Conservation (phyloP, 2,797 vertebrate genomes). For the Amblyraja radiata region DNA sequence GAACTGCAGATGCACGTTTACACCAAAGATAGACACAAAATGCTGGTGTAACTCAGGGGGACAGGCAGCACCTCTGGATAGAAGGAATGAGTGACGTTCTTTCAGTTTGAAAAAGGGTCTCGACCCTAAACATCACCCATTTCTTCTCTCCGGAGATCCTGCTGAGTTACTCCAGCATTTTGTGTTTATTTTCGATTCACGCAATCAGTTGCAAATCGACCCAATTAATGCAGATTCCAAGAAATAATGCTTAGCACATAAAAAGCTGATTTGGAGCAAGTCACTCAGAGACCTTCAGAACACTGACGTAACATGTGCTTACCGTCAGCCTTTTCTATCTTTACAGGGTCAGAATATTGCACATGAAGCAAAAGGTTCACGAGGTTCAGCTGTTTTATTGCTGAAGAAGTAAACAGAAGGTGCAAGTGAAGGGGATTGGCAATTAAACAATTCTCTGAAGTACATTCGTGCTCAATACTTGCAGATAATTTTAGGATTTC, state of each 20-base stretch:
- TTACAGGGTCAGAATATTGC: not conserved
- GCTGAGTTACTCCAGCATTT: no score
- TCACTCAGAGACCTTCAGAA: not conserved
- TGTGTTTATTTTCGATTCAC: not conserved
- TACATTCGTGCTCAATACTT: not conserved
- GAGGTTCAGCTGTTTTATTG: not conserved
- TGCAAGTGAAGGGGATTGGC: not conserved
- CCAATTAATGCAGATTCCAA: not conserved
- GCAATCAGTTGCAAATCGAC: not conserved
- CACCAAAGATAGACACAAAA: no score
- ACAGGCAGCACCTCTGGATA: no score
- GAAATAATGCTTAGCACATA: not conserved
- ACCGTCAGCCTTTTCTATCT: not conserved
- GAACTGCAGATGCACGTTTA: no score
- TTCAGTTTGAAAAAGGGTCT: no score
- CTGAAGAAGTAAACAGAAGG: not conserved
- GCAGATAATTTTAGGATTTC: not conserved
- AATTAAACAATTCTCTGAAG: conserved; percentile 15
- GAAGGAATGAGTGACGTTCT: no score
- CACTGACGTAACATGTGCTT: not conserved
- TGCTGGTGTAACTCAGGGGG: no score
- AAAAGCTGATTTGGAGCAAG: not conserved
- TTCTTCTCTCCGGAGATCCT: no score
- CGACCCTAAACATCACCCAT: no score
- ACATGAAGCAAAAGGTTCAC: conserved; percentile 19